Conservation (phyloP, 2,113 vertebrate genomes). For the Varanus komodoensis region DNA sequence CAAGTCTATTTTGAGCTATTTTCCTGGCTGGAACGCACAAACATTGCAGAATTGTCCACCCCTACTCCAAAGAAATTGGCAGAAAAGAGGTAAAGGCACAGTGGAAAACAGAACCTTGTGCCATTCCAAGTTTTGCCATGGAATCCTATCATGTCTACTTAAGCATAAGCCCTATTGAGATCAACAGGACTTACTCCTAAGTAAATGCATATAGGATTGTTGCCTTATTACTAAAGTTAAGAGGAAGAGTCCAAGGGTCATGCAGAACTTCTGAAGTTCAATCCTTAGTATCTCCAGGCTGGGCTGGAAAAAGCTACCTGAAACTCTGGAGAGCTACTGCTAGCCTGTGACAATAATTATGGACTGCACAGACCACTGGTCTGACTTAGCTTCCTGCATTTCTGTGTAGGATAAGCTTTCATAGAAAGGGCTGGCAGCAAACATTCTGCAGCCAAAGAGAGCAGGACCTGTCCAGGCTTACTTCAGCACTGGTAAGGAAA, state of each 20-base stretch:
- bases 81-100: no score
- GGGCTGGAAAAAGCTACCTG: no score
- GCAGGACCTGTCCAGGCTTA: background rate
- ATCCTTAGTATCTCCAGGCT: no score
- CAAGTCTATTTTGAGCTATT: background rate
- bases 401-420: background rate
- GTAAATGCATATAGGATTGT: background rate
- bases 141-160: background rate
- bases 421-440: background rate
- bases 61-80: background rate
- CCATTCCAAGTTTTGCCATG: background rate
- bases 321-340: no score
- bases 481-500: background rate
- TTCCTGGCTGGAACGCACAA: background rate
- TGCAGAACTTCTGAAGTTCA: no score
- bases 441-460: background rate
- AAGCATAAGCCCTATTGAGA: background rate
- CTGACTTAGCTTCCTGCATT: background rate
- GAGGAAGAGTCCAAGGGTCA: no score
- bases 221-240: background rate
- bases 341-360: no score
- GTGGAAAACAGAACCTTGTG: background rate
- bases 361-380: no score
- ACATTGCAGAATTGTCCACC: background rate
- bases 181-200: background rate